Base-by-base conservation (phyloP, 2,888 invertebrate species). In the Euplexia lucipara region DNA sequence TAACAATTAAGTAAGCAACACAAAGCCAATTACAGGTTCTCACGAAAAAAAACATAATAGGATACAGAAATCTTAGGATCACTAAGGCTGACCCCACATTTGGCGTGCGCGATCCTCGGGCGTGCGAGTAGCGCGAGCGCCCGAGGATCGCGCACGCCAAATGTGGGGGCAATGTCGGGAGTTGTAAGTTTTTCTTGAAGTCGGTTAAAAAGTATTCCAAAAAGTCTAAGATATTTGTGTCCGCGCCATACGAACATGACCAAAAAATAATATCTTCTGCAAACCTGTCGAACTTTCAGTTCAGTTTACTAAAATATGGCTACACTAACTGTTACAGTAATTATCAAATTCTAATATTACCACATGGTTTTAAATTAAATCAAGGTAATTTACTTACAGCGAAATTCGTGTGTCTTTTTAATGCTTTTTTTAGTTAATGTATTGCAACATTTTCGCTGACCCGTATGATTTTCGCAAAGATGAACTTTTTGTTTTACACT, bases 261-360 rank as follows among this genome's bases (percentile, higher is more conserved):
- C 3, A n/a, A 8, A 18, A 61, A 71, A 44, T 49, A 37, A 49
- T 32, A 9, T 44, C 7, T 42, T 18, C 3, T 41, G 34, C 26
- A 30, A 35, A 30, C 22, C n/a, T 35, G 35, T 47, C 10, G 22
- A 32, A 63, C 32, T 48, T 65, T 20, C 30, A 16, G 26, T 35
- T 49, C 26, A 3, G 20, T 65, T 48, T 37, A 14, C 7, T 14
- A 63, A 62, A 3, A 22, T 62, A 7, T 18, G 14, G 16, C 9
- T 12, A 53, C 72, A 70, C 12, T 47, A 65, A 42, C 44, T 41
- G 49, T 66, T 51, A 22, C 52, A 47, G 20, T 44, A 49, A 30
- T 34, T 6, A 73, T 45, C 51, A 3, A 18, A 54, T 66, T 54
- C 69, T 51, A 14, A 32, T 4, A 51, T 54, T 35, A 49, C 74